phyloP scores from a whole-genome alignment of 2,888 invertebrate genomes.

The Stenotaenia linearis region DNA sequence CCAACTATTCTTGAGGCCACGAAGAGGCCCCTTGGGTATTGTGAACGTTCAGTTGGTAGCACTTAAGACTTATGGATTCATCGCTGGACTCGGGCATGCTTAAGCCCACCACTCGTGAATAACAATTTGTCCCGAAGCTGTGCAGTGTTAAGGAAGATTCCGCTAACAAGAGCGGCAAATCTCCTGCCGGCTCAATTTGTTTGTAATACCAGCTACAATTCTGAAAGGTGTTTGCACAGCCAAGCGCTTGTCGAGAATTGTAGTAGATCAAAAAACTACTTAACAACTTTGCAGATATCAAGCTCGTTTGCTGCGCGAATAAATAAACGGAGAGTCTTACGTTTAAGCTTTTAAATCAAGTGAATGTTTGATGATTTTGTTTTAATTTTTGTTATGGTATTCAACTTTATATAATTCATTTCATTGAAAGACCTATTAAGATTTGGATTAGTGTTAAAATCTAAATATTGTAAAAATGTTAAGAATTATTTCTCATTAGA shows the following conservation, averaged over 20 bases:
- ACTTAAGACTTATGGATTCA: constrained; percentile 26
- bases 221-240: neutral
- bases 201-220: neutral
- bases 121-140: constrained; percentile 31
- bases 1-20: neutral
- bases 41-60: constrained; percentile 16
- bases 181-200: constrained; percentile 18
- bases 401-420: too few species aligned
- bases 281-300: neutral
- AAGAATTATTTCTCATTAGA: too few species aligned
- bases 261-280: neutral
- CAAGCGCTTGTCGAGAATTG: neutral
- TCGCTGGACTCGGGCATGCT: constrained; percentile 27
- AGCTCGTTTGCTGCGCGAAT: neutral
- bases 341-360: too few species aligned
- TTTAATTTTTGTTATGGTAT: too few species aligned
- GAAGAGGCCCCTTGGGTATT: neutral
- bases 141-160: constrained; percentile 24
- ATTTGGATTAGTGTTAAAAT: too few species aligned
- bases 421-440: too few species aligned
- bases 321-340: too few species aligned
- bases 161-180: constrained; percentile 22
- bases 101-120: constrained; percentile 14
- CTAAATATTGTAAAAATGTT: too few species aligned
- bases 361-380: too few species aligned